Base-by-base conservation (phyloP, 2,888 invertebrate species). In the Caprella mutica region DNA sequence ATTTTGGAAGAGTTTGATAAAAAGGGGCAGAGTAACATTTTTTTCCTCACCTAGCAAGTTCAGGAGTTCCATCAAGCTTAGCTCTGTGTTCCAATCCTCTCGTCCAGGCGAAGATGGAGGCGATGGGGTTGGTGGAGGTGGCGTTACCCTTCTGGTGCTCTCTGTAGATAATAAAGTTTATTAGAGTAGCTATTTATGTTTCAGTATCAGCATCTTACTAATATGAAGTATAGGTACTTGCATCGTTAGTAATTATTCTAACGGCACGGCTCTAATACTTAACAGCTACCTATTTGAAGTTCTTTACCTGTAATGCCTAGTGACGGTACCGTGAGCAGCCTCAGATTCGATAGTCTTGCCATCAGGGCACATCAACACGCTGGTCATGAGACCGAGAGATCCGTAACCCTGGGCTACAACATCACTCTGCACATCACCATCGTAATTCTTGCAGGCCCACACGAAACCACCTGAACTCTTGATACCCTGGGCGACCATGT, bases 401-500 rank as follows among this genome's bases (percentile, higher is more conserved):
- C 91, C 73, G 66, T 73, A 74, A 56, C 79, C 80, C 70, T 82
- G 86, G 40, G 91, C 91, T 5, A 91, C 84, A 65, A 89, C 79
- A 70, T 91, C 90, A 0, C 87, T 87, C 74, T 89, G 89, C 5
- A 91, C 90, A 70, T 91, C 91, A 30, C 91, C 91, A 70, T 89
- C 88, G 71, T 91, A 91, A 75, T 91, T 91, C 76, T 91, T 91
- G 76, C 90, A 90, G 21, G 88, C 84, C 91, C 91, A 91, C 48
- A 91, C 84, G 72, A 90, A 90, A 9, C 85, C 87, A 55, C 91
- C 91, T 23, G 78, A 77, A 27, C 88, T 84, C 75, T 91, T 89
- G 50, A 89, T 74, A 2, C 78, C 82, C 72, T 89, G 87, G 33
- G 89, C 89, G 29, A 91, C 90, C 88, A 89, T 89, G 72, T 91